Evolutionary conservation across 2,888 invertebrate species (phyloP), one percentile per base, ranked within the genome.

Genomic region (Meghimatium bilineatum): DNA sequence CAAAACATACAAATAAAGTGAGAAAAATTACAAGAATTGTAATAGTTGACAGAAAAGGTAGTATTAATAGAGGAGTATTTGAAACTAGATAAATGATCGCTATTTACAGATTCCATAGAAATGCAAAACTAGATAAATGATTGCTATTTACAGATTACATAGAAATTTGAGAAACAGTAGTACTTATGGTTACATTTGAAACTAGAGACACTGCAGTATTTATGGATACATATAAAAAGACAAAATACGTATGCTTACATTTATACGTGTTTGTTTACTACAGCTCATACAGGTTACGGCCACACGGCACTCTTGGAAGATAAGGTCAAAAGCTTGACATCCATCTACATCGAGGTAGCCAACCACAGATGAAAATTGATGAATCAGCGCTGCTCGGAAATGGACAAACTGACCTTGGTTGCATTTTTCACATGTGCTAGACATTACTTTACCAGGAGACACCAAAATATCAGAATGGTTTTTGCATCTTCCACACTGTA

Each of bases 261-360:
- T 88, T 5, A 92, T 85, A 44, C 89, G 89, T 36, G 89, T 90
- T 80, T 93, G 91, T 85, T 92, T 93, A 82, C 88, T 88, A 86
- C 94, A 94, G 72, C 87, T 89, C n/a, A 94, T 86, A 85, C 94
- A 94, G 34, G 90, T 90, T 26, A 93, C 87, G 17, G 89, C 87
- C 76, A 93, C 90, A 20, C 88, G 85, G 83, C 92, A 93, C 81
- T 93, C 92, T 78, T 91, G 90, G 44, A 94, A 89, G 76, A 93
- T 88, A 1, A 93, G 85, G 86, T 94, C 94, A 88, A 92, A 90
- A 0, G 92, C 91, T 34, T 85, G 82, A 84, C 94, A 94, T 8
- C 90, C 91, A 34, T 92, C 90, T 36, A 94, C 87, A 86, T 93
- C 93, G 52, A 94, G 87, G 87, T 91, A 93, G 56, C 94, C 94